Evolutionary conservation across 2,797 vertebrate genomes (phyloP).

Genomic region (Anomalospiza imberbis): DNA sequence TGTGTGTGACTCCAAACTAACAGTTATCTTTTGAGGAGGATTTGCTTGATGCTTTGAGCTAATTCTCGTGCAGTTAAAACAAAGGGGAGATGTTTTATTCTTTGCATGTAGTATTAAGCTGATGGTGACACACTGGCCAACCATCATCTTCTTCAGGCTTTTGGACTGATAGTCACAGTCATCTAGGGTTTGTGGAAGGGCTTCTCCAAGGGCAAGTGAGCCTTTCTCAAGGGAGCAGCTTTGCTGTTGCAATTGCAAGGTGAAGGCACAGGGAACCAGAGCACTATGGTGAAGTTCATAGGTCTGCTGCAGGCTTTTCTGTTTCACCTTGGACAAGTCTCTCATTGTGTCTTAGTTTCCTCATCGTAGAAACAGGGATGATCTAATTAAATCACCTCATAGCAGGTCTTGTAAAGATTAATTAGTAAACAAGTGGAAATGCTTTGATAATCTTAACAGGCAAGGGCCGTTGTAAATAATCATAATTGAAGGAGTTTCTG

Average conservation of each 20-base stretch:
- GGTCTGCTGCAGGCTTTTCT: background rate
- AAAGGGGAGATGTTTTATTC: background rate
- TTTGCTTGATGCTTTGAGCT: background rate
- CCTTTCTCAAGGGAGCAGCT: background rate
- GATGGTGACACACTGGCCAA: background rate
- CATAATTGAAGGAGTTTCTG: background rate
- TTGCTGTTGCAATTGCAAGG: too few species aligned
- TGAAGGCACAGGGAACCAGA: background rate
- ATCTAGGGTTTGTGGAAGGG: background rate
- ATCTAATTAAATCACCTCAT: slow-evolving; percentile 22
- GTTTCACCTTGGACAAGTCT: background rate
- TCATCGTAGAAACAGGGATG: background rate
- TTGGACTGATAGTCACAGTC: background rate
- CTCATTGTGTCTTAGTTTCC: slow-evolving; percentile 1
- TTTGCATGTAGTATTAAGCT: background rate
- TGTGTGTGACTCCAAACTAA: background rate
- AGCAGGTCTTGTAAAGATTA: background rate
- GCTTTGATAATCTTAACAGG: background rate
- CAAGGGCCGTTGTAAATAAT: background rate
- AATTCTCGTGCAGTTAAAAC: background rate
- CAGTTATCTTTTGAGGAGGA: background rate
- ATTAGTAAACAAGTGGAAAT: background rate
- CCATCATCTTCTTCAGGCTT: background rate
- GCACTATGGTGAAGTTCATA: background rate
- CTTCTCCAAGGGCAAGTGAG: background rate